A percentile compares a stretch with the other conserved stretches of the same genome.
These are phyloP conservation scores for Microchirus variegatus DNA, from an alignment of 2,797 vertebrate species.

Conservation along the genomic window DNA sequence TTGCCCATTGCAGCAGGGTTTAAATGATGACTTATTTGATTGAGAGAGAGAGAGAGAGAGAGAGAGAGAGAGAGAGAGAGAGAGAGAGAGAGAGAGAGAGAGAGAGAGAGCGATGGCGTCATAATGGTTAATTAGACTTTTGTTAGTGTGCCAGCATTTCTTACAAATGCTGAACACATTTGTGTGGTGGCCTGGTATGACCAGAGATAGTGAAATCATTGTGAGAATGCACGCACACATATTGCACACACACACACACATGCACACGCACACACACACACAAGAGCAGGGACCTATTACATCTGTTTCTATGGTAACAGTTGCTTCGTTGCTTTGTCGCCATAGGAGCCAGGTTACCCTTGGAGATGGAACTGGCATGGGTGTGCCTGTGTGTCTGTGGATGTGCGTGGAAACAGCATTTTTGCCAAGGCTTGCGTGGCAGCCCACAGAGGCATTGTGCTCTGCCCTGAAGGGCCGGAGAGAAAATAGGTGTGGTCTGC, in stretches of 20 bases:
- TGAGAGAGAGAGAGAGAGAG: conserved; percentile 8
- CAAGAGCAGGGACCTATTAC: conserved; percentile 75
- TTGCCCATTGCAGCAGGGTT: conserved; percentile 11
- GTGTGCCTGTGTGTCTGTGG: conserved; percentile 30
- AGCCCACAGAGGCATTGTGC: conserved; percentile 52
- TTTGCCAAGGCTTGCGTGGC: conserved; percentile 65
- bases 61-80: conserved; percentile 6
- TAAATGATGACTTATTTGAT: conserved; percentile 31
- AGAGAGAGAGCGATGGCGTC: conserved; percentile 15
- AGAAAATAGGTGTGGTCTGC: conserved; percentile 72
- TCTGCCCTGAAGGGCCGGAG: conserved; percentile 52
- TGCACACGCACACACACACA: conserved; percentile 29
- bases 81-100: conserved; percentile 7
- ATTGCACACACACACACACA: not conserved
- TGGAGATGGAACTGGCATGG: conserved; percentile 70
- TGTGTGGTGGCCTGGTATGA: conserved; percentile 39
- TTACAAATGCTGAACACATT: conserved; percentile 41
- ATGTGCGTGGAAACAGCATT: conserved; percentile 38
- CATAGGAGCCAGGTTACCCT: conserved; percentile 79
- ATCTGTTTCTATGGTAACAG: conserved; percentile 86
- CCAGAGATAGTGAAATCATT: conserved; percentile 40
- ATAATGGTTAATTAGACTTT: conserved; percentile 32
- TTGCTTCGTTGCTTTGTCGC: conserved; percentile 80
- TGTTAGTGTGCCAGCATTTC: conserved; percentile 19
- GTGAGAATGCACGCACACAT: conserved; percentile 41